These are phyloP conservation scores for Caradrina kadenii DNA, from an alignment of 2,888 invertebrate genomes.

Conservation along the genomic window DNA sequence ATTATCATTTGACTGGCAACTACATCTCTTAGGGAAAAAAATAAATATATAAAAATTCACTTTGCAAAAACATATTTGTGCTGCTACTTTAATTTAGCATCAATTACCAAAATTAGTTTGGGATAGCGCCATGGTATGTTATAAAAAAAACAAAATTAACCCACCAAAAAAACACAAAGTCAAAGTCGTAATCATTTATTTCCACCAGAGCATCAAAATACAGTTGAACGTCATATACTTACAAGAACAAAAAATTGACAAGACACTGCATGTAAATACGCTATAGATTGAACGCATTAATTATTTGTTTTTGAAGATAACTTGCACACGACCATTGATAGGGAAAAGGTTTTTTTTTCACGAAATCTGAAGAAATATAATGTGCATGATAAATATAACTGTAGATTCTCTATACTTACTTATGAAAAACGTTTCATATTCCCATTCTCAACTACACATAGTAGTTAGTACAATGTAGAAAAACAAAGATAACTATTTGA, in stretches of 20 bases:
- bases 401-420: background rate
- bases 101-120: background rate
- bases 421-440: background rate
- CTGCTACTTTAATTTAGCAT: background rate
- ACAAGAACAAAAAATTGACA: too few relatives aligned
- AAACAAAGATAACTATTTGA: slow-evolving; percentile 4
- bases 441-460: background rate
- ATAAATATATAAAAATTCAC: too few relatives aligned
- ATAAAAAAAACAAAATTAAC: background rate
- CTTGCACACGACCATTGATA: too few relatives aligned
- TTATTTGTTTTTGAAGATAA: too few relatives aligned
- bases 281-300: too few relatives aligned
- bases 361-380: too few relatives aligned
- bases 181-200: too few relatives aligned
- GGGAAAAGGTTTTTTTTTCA: too few relatives aligned
- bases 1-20: slow-evolving; percentile 12
- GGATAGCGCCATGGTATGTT: background rate
- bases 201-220: too few relatives aligned
- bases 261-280: too few relatives aligned
- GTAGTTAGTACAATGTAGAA: slow-evolving; percentile 1
- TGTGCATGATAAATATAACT: too few relatives aligned
- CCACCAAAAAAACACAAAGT: background rate
- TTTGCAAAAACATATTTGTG: background rate
- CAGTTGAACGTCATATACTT: too few relatives aligned
- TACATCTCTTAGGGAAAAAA: background rate